Conservation (phyloP, 2,113 vertebrate species). For the Nyctibius bracteatus region DNA sequence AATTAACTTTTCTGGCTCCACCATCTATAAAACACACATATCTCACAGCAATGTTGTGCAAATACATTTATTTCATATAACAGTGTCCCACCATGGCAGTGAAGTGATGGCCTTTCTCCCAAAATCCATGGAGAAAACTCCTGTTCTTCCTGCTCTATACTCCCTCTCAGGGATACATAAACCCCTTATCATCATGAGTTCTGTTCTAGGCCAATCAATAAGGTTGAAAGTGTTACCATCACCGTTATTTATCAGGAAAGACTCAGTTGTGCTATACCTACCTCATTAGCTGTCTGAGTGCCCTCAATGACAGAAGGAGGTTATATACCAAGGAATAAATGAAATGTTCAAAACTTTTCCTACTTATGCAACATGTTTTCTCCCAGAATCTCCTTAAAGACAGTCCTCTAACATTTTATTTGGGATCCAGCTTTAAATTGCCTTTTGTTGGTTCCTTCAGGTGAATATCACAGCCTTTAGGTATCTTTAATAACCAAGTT, state of each 20-base stretch:
- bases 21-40: background rate
- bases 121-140: background rate
- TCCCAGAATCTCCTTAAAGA: background rate
- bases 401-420: background rate
- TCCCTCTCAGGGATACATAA: constrained; percentile 64
- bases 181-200: background rate
- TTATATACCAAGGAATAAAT: constrained; percentile 14
- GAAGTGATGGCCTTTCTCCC: constrained; percentile 18
- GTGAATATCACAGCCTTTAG: background rate
- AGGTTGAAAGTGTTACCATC: background rate
- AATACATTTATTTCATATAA: background rate
- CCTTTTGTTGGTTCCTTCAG: constrained; percentile 27
- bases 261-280: constrained; percentile 47
- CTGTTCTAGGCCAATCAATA: background rate
- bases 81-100: background rate
- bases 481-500: background rate
- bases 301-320: constrained; percentile 31
- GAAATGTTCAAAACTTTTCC: background rate
- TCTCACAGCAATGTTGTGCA: background rate
- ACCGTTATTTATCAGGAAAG: background rate
- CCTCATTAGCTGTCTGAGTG: constrained; percentile 52
- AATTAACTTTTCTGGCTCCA: background rate
- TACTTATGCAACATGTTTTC: background rate
- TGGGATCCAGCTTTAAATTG: background rate
- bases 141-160: constrained; percentile 38